Evolutionary conservation across 1,140 invertebrate species (phyloP), one percentile per base, ranked within the genome.

Genomic region (Drosophila willistoni): DNA sequence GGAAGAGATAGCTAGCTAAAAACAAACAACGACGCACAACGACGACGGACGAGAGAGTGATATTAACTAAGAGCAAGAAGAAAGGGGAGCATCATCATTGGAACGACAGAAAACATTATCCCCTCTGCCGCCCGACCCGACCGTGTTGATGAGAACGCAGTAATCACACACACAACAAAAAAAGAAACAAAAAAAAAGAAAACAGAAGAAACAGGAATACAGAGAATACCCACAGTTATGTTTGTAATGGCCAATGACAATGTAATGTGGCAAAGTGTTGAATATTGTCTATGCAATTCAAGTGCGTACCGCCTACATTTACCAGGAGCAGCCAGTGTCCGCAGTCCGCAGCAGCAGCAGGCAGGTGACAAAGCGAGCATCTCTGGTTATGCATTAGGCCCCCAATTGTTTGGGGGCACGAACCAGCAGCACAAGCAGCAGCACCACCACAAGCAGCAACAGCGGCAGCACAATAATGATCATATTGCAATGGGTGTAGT

Each of bases 231-330:
- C 71, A 77, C 61, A 75, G 91, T 91, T 77, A 92, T 92, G 91
- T 83, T 91, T 92, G 91, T 91, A 64, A 92, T 92, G 91, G 91
- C 91, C 33, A 59, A 59, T 87, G 77, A 91, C 78, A 91, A 91
- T 91, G 91, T 90, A 86, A 91, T 91, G 90, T 87, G 81, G 82
- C 77, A 86, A 78, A 87, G 80, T 87, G 83, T 87, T 89, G 84
- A 73, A 87, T 75, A 89, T 72, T 86, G 81, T 85, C 77, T 65
- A 75, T 81, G 85, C 78, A 89, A 90, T 78, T 90, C 89, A 64
- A 89, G 79, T 86, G 80, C 65, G 68, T 71, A 75, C 83, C 77
- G 60, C 67, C 62, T 68, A 70, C 70, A 71, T 60, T 80, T 89
- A 90, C 61, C 62, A 70, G 54, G 69, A 75, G 73, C 68, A 75